These are phyloP conservation scores for Scomber japonicus DNA, from an alignment of 2,113 vertebrate species.

Conservation along the genomic window DNA sequence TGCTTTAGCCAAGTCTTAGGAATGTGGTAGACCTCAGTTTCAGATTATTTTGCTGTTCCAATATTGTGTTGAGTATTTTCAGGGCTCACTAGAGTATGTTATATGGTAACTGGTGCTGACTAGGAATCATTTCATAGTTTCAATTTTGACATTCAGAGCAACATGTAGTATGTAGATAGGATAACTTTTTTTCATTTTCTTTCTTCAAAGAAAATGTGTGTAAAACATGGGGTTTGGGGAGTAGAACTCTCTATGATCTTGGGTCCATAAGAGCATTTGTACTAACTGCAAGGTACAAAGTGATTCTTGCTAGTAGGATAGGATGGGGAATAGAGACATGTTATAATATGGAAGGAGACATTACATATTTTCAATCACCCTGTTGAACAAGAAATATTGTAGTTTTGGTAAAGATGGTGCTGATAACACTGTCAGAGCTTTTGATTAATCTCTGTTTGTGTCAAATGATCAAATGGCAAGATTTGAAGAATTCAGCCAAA, in stretches of 20 bases:
- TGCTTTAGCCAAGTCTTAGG: conserved; percentile 37
- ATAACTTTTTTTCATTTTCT: neutral
- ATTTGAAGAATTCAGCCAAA: neutral
- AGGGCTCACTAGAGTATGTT: conserved; percentile 27
- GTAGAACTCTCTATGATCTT: neutral
- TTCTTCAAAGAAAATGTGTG: conserved; percentile 4
- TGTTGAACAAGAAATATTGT: neutral
- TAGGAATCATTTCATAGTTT: conserved; percentile 35
- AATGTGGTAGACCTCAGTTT: conserved; percentile 51
- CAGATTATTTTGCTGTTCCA: conserved; percentile 48
- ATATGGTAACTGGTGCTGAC: conserved; percentile 29
- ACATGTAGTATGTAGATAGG: conserved; percentile 12
- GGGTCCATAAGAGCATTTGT: neutral
- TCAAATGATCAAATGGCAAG: neutral
- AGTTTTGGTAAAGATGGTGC: neutral
- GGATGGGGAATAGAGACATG: neutral
- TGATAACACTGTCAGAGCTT: neutral
- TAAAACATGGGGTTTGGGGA: neutral
- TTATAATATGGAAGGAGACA: neutral
- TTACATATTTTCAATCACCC: neutral
- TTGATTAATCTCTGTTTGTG: neutral
- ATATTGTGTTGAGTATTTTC: conserved; percentile 54
- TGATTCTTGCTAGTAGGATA: neutral
- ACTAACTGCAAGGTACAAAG: neutral
- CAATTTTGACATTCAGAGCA: conserved; percentile 42